Evolutionary conservation across 2,797 vertebrate species (phyloP), one percentile per base, ranked within the genome.

Genomic region (Tolypeutes matacus): DNA sequence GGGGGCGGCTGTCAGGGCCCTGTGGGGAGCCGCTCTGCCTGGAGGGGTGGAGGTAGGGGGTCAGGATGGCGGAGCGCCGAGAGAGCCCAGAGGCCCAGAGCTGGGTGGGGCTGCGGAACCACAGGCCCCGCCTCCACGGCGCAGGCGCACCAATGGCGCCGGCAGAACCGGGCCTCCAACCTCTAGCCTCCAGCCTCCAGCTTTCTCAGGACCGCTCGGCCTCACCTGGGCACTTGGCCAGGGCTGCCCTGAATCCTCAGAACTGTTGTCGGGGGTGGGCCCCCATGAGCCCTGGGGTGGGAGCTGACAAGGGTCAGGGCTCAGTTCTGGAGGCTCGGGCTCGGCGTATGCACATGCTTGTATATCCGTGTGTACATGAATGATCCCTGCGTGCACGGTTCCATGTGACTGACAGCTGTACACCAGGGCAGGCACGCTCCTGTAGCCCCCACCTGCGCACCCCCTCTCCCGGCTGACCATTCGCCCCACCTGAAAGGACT

Each of bases 401-500:
- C 42, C 46, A 42, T 8, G 25, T 27, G 39, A 6, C 56, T 21
- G 56, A 56, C 56, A 7, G 18, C 18, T 56, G 20, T 23, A 21
- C 18, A 56, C 56, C 56, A 56, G 56, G 56, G 21, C 20, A 11
- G 94, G 36, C 2, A 13, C 2, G 39, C 29, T 17, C 0, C 73
- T 3, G 51, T 1, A 4, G 27, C 27, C 73, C 13, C n/a, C 29
- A 11, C 25, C 29, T 77, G 75, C 27, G 27, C 27, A 6, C 25
- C 17, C 7, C 31, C n/a, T 23, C 42, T 25, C 46, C 5, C 46
- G 46, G 14, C 56, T 2, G 8, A 0, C 20, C 49, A 3, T 0
- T 5, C 1, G 0, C 9, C 94, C 82, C 72, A 99, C 99, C 99
- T 99, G 99, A 98, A 99, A 99, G 14, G 99, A 99, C 98, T 99